These are phyloP conservation scores for Globodera rostochiensis DNA, from an alignment of 1,140 invertebrate genomes.

Conservation along the genomic window DNA sequence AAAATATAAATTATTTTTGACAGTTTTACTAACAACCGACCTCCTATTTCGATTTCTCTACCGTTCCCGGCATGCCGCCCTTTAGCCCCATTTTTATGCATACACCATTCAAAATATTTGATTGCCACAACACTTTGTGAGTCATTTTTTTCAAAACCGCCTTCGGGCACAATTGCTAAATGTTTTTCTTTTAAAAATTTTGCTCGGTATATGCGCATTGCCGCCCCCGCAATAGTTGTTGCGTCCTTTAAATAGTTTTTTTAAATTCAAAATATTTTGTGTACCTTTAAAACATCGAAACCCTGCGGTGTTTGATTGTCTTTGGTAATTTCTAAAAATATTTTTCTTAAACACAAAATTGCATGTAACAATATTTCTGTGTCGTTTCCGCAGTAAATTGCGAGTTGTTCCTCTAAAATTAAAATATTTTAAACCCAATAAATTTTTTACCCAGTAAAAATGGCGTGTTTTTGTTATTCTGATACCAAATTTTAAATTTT, in stretches of 20 bases:
- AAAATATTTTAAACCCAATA: not conserved
- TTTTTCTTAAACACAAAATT: slow-evolving; percentile 6
- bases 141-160: slow-evolving; percentile 12
- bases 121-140: slow-evolving; percentile 1
- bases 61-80: not conserved
- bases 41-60: not conserved
- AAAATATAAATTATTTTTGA: too few relatives aligned
- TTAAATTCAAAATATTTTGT: too few relatives aligned
- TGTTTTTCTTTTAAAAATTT: slow-evolving; percentile 9
- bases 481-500: not conserved
- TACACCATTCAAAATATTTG: slow-evolving; percentile 10
- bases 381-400: slow-evolving; percentile 4
- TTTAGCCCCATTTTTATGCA: not conserved
- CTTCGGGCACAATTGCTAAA: slow-evolving; percentile 7
- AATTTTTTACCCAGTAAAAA: too few relatives aligned
- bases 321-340: not conserved
- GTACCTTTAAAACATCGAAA: not conserved
- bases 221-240: slow-evolving; percentile 8
- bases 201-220: not conserved
- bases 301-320: not conserved
- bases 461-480: not conserved
- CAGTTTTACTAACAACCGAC: too few relatives aligned
- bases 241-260: not conserved
- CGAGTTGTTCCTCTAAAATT: not conserved
- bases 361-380: slow-evolving; percentile 1